Evolutionary conservation across 1,140 invertebrate genomes (phyloP).

Genomic region (Sarcophaga peregrina): DNA sequence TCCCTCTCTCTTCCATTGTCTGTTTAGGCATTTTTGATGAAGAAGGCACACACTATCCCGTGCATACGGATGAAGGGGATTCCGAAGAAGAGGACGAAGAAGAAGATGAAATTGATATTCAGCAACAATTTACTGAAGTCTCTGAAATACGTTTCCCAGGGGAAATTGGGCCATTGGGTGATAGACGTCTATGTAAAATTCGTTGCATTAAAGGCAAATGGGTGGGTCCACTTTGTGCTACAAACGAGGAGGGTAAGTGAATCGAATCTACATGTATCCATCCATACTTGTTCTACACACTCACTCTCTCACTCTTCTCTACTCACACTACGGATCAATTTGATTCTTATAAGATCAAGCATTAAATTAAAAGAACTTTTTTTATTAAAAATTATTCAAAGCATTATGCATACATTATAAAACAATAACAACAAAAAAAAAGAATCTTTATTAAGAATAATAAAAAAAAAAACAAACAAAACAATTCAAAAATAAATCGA

Average conservation of each 20-base stretch:
- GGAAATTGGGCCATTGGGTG: slow-evolving; percentile 74
- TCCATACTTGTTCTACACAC: neutral
- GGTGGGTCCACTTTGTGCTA: slow-evolving; percentile 79
- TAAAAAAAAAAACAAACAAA: too few relatives aligned
- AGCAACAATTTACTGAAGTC: slow-evolving; percentile 66
- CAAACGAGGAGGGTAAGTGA: slow-evolving; percentile 67
- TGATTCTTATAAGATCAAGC: neutral
- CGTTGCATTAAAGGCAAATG: slow-evolving; percentile 83
- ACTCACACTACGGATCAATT: neutral
- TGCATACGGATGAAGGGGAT: slow-evolving; percentile 60
- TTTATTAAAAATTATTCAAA: too few relatives aligned
- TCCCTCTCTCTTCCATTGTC: neutral
- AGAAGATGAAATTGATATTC: slow-evolving; percentile 63
- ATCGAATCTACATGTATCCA: neutral
- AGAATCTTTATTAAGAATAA: too few relatives aligned
- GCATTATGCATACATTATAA: too few relatives aligned
- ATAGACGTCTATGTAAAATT: slow-evolving; percentile 80
- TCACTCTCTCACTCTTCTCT: neutral
- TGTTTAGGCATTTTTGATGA: slow-evolving; percentile 61
- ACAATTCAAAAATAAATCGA: too few relatives aligned
- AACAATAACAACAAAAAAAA: too few relatives aligned
- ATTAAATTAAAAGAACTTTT: neutral
- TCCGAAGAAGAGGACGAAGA: slow-evolving; percentile 63
- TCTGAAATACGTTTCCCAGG: slow-evolving; percentile 76
- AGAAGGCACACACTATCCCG: slow-evolving; percentile 58